Conservation (phyloP, 2,888 invertebrate species). For the Rosalia funebris region DNA sequence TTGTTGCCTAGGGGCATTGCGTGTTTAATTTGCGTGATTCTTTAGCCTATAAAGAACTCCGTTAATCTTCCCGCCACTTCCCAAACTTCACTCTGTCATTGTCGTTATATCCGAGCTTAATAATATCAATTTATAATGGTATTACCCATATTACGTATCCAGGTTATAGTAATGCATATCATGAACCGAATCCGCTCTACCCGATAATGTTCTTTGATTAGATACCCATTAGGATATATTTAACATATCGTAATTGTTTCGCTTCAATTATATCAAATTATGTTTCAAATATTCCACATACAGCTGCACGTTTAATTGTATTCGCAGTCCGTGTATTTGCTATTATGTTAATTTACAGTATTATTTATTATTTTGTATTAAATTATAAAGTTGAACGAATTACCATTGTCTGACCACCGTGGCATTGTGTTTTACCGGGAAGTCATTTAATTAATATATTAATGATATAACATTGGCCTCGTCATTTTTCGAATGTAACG, state of each 20-base stretch:
- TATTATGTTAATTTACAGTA: constrained; percentile 51
- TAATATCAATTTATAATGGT: constrained; percentile 25
- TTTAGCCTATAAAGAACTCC: constrained; percentile 24
- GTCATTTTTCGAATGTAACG: constrained; percentile 4
- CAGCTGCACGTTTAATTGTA: constrained; percentile 33
- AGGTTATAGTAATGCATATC: constrained; percentile 23
- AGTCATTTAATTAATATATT: constrained; percentile 21
- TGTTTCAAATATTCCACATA: constrained; percentile 30
- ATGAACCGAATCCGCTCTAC: constrained; percentile 23
- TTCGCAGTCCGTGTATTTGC: constrained; percentile 37
- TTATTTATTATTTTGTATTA: constrained; percentile 54
- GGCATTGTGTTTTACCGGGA: constrained; percentile 45
- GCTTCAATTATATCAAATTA: constrained; percentile 41
- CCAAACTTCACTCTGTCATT: constrained; percentile 32
- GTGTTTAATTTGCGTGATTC: constrained; percentile 34
- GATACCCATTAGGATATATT: constrained; percentile 34
- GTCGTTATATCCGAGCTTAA: constrained; percentile 21
- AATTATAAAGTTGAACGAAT: constrained; percentile 47
- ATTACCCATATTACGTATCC: constrained; percentile 26
- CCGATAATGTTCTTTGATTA: constrained; percentile 35
- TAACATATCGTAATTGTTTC: constrained; percentile 37
- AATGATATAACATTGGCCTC: constrained; percentile 12
- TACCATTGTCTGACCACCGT: constrained; percentile 43
- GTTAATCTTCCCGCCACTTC: constrained; percentile 35
- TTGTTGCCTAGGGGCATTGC: constrained; percentile 22